Percentiles rank a stretch among this genome's conserved stretches.
phyloP scores from a whole-genome alignment of 2,113 vertebrate species.

The Chloroceryle aenea region DNA sequence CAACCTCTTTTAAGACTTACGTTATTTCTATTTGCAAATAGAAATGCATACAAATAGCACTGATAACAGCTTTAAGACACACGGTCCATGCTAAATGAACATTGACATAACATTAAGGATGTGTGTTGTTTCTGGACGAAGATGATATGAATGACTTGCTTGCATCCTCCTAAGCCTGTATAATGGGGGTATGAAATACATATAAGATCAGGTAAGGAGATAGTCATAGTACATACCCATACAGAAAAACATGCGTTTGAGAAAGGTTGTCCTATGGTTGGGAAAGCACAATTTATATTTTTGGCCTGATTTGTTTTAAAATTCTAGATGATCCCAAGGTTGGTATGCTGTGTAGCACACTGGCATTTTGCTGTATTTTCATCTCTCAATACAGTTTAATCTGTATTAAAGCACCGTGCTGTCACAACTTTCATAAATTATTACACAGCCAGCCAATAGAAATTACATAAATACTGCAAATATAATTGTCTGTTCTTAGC shows the following conservation, averaged over 20 bases:
- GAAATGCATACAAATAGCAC: neutral
- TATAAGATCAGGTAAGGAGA: neutral
- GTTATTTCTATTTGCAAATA: neutral
- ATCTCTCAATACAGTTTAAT: slow-evolving; percentile 34
- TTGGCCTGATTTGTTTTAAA: neutral
- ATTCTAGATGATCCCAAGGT: neutral
- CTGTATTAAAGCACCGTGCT: slow-evolving; percentile 44
- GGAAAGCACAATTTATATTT: slow-evolving; percentile 1
- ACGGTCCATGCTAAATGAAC: neutral
- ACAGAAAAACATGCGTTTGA: neutral
- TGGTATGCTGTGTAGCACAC: neutral
- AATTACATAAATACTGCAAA: slow-evolving; percentile 61
- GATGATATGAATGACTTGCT: neutral
- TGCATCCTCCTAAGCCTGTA: neutral
- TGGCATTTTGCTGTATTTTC: slow-evolving; percentile 15
- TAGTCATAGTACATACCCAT: neutral
- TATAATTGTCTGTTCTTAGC: slow-evolving; percentile 31
- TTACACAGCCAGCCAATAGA: slow-evolving; percentile 31
- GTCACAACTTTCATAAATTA: slow-evolving; percentile 63
- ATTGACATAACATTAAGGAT: neutral
- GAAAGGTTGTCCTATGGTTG: neutral
- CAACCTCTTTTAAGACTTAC: neutral
- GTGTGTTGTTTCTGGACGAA: neutral
- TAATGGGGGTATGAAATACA: neutral
- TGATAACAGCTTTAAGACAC: neutral